phyloP scores from a whole-genome alignment of 2,888 invertebrate species.

The Protula sp. region DNA sequence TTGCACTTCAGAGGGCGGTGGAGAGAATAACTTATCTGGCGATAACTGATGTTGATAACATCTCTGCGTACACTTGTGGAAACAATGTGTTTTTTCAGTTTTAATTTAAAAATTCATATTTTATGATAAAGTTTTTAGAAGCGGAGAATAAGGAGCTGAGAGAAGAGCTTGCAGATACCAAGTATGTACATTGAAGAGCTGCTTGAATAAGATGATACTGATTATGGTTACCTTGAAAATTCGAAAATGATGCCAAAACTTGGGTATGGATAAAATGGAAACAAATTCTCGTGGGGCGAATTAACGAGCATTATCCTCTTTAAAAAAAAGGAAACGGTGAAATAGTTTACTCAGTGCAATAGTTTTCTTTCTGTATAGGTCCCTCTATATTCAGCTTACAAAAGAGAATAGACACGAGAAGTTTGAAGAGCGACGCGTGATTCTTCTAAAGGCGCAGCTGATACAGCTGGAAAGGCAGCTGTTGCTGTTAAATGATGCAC shows the following conservation, averaged over 20 bases:
- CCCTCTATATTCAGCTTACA: conserved; percentile 37
- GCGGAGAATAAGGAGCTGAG: neutral
- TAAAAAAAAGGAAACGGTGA: neutral
- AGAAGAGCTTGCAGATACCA: neutral
- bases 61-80: no score
- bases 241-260: no score
- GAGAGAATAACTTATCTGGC: no score
- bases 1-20: no score
- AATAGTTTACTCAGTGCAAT: no score
- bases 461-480: conserved; percentile 49
- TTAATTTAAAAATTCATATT: no score
- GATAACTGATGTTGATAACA: no score
- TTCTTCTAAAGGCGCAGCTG: conserved; percentile 43
- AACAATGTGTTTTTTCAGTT: no score
- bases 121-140: neutral
- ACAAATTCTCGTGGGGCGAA: neutral
- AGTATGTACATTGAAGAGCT: neutral
- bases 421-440: conserved; percentile 47
- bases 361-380: no score
- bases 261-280: neutral
- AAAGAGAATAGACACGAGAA: conserved; percentile 41
- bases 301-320: no score
- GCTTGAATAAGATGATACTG: no score
- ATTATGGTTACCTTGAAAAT: no score
- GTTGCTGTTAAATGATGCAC: conserved; percentile 37